Conservation (phyloP, 2,888 invertebrate species). For the Hirtodrosophila histrioides region DNA sequence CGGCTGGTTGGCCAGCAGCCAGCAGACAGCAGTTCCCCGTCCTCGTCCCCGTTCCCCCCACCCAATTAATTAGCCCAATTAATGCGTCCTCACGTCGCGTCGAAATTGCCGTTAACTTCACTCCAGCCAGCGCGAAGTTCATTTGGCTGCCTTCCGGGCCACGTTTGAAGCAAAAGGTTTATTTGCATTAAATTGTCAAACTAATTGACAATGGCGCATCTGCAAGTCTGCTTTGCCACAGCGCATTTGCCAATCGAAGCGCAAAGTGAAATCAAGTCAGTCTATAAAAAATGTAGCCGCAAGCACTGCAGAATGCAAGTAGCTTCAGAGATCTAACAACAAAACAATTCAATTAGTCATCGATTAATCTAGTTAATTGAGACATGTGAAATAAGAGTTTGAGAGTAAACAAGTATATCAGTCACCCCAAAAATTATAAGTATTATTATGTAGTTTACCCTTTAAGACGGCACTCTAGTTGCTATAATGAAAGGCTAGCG, state of each 20-base stretch:
- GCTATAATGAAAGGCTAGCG: no score
- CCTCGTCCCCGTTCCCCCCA: no score
- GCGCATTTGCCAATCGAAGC: slow-evolving; percentile 23
- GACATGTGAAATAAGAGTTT: background rate
- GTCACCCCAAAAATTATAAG: no score
- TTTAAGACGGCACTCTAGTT: no score
- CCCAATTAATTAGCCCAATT: slow-evolving; percentile 67
- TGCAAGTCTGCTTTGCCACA: slow-evolving; percentile 21
- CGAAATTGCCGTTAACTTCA: slow-evolving; percentile 38
- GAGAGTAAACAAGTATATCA: no score
- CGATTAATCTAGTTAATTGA: slow-evolving; percentile 1
- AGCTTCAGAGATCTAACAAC: background rate
- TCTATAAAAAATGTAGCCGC: slow-evolving; percentile 44
- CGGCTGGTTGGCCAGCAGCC: slow-evolving; percentile 24
- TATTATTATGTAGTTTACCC: no score
- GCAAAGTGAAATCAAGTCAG: slow-evolving; percentile 16
- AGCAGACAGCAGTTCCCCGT: slow-evolving; percentile 4
- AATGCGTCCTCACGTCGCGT: slow-evolving; percentile 59
- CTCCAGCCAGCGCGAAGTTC: slow-evolving; percentile 20
- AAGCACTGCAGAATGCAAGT: background rate
- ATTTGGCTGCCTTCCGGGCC: slow-evolving; percentile 21
- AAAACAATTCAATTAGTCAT: slow-evolving; percentile 4
- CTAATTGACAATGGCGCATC: slow-evolving; percentile 58
- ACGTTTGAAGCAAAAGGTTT: slow-evolving; percentile 39
- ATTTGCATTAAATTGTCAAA: slow-evolving; percentile 70